Evolutionary conservation across 2,797 vertebrate genomes (phyloP), one percentile per base, ranked within the genome.

Genomic region (Poeciliopsis infans): DNA sequence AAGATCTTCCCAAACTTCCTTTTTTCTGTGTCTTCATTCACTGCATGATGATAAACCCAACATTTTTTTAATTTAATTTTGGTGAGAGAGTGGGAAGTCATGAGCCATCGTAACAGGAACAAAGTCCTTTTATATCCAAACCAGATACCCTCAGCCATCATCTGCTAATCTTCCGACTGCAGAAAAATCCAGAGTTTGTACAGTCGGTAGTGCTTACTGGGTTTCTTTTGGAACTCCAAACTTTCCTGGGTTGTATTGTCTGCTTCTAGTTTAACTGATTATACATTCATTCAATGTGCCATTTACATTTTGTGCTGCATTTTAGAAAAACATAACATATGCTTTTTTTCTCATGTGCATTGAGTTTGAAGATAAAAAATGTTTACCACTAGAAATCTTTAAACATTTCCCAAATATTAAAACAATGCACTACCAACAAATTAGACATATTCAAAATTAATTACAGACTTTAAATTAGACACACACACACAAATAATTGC

Each of bases 201-300:
- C 39, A n/a, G 11, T n/a, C 12, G 45, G 43, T 66, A 25, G 41
- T 15, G 12, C 12, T n/a, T 69, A 11, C 5, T 13, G 36, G 12
- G 8, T 4, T 70, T 43, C 7, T 13, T 45, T 16, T n/a, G 13
- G 13, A 46, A 8, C 68, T 46, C 13, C 25, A 46, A 70, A 70
- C 25, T 45, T 70, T 4, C 68, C 41, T 28, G 15, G 23, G 41
- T 45, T 70, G 23, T 46, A 46, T 46, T 15, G 5, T 7, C 5
- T 0, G n/a, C 0, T 0, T 41, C n/a, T 41, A 25, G 5, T 39
- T 23, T 41, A 5, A 20, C 1, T 41, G 4, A n/a, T 46, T 45
- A 45, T 45, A 28, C 12, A 46, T 45, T 70, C 6, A 6, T 70
- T 46, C 5, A 8, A 3, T 28, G 16, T 18, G 25, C 5, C n/a